A percentile compares a stretch with the other conserved stretches of the same genome.
phyloP scores from a whole-genome alignment of 2,888 invertebrate genomes.

The Ochropleura plecta region DNA sequence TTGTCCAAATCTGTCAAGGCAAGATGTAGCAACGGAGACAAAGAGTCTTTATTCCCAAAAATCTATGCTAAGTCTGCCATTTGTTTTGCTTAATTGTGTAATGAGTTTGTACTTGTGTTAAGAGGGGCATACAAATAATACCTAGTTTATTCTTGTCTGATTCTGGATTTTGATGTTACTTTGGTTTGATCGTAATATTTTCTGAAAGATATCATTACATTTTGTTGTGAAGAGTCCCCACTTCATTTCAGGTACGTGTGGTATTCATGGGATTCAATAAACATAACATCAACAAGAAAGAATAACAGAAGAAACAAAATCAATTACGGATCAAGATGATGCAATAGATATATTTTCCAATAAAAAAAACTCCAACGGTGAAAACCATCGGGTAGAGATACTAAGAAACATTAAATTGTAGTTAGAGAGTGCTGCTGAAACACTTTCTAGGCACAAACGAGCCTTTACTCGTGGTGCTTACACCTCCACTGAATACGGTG shows the following conservation, averaged over 20 bases:
- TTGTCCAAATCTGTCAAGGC: constrained; percentile 61
- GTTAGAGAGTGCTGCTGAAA: constrained; percentile 70
- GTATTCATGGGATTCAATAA: neutral
- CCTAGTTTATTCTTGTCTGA: constrained; percentile 14
- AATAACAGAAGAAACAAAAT: neutral
- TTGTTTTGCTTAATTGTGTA: constrained; percentile 49
- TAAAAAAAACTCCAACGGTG: constrained; percentile 8
- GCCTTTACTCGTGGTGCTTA: constrained; percentile 46
- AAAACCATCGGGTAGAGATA: constrained; percentile 33
- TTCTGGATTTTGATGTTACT: constrained; percentile 14
- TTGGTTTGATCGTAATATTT: neutral
- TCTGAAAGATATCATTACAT: neutral
- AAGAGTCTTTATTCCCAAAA: constrained; percentile 60
- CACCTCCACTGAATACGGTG: constrained; percentile 42
- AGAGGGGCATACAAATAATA: constrained; percentile 14
- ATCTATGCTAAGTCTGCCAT: constrained; percentile 56
- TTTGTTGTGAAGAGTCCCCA: neutral
- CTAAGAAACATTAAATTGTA: constrained; percentile 69
- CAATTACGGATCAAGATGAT: neutral
- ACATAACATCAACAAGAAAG: neutral
- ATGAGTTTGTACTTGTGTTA: constrained; percentile 31
- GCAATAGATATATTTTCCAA: constrained; percentile 9
- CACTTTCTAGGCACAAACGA: constrained; percentile 75
- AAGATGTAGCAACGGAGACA: constrained; percentile 53
- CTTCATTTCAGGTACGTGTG: neutral